A percentile compares a stretch with the other conserved stretches of the same genome.
These are phyloP conservation scores for Mechanitis mazaeus DNA, from an alignment of 2,888 invertebrate species.

Conservation along the genomic window DNA sequence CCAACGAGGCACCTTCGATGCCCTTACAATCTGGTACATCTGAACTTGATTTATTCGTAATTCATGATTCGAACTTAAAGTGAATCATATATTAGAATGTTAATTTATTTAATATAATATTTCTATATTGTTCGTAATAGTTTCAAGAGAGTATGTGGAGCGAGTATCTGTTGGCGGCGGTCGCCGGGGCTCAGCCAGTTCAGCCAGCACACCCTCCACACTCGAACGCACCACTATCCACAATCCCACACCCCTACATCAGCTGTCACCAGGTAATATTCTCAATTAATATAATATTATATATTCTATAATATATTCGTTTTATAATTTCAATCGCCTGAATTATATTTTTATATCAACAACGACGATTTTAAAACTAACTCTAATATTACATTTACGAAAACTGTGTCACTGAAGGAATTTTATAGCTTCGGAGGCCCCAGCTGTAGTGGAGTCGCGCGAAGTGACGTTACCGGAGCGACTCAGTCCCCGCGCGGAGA, in stretches of 20 bases:
- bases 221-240: constrained; percentile 74
- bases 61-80: too few species aligned
- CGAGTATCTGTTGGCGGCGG: constrained; percentile 61
- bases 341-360: too few species aligned
- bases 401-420: background rate
- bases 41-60: too few species aligned
- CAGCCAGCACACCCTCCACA: constrained; percentile 79
- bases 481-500: constrained; percentile 81
- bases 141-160: constrained; percentile 71
- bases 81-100: too few species aligned
- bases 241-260: constrained; percentile 62
- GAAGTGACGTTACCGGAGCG: constrained; percentile 59
- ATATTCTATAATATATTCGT: too few species aligned
- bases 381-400: background rate
- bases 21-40: constrained; percentile 68
- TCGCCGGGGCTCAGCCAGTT: constrained; percentile 75
- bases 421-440: constrained; percentile 56
- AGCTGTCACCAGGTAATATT: constrained; percentile 41
- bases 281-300: background rate
- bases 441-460: constrained; percentile 53
- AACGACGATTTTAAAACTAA: too few species aligned
- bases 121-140: constrained; percentile 32
- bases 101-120: too few species aligned
- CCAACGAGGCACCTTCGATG: constrained; percentile 72
- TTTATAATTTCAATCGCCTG: too few species aligned